Evolutionary conservation across 2,797 vertebrate species (phyloP).

Genomic region (Antrozous pallidus): DNA sequence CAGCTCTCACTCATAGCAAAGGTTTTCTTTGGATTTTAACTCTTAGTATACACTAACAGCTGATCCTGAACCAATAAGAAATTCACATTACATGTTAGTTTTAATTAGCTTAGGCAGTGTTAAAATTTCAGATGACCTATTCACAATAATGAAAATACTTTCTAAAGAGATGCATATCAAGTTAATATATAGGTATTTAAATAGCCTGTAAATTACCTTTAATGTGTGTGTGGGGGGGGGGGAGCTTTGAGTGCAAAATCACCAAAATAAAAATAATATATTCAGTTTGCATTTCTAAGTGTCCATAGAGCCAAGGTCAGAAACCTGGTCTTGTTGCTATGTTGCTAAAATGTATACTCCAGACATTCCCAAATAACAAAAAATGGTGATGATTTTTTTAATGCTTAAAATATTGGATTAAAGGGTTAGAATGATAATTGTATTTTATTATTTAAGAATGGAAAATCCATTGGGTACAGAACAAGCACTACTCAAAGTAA

Average conservation of each 20-base stretch:
- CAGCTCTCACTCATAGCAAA: background rate
- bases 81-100: background rate
- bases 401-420: background rate
- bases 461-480: background rate
- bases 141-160: background rate
- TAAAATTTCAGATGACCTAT: background rate
- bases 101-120: background rate
- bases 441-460: background rate
- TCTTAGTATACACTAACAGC: background rate
- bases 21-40: background rate
- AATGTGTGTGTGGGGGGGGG: rapidly evolving
- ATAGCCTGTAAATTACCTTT: background rate
- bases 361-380: slow-evolving; percentile 2
- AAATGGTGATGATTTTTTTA: background rate
- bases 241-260: background rate
- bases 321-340: background rate
- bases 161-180: background rate
- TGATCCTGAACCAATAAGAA: background rate
- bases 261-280: slow-evolving; percentile 1
- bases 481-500: background rate
- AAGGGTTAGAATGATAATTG: background rate
- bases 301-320: background rate
- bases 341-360: background rate
- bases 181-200: background rate
- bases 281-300: background rate